Base-by-base conservation (phyloP, 1,140 invertebrate species). In the Calycopis cecrops region DNA sequence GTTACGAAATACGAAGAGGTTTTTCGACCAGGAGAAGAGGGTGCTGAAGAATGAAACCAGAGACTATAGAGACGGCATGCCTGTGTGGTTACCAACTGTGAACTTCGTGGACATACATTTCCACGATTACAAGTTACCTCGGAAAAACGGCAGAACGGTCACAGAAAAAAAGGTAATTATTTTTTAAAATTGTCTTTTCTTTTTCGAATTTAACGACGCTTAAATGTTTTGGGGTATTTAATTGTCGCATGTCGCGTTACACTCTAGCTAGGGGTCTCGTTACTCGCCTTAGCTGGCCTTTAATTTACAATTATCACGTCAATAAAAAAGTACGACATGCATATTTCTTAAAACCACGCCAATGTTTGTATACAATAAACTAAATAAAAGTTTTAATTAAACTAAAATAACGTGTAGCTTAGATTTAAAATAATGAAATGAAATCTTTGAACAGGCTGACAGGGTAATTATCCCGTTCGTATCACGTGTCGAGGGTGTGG, bases 391-490 rank as follows among this genome's bases (percentile, higher is more conserved):
- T 28, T 28, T 28, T 28, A 3, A 28, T 3, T 28, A 28, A 14
- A 42, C 38, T 50, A 40, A 40, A 35, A 18, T 44, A 44, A 47
- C n/a, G 40, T 10, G 18, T 42, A 12, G 10, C 14, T 52, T 42
- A 17, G 21, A 53, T 53, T 53, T 53, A 44, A 42, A 33, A 28
- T 44, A 33, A 42, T 53, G 38, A 44, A 33, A 42, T 53, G 38
- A 44, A 44, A 53, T 59, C 71, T 72, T 73, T 66, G 64, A 71
- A 65, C 62, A 71, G 51, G 63, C 73, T 79, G 79, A 81, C 79
- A 77, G 73, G 66, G 63, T 82, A 82, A 81, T 85, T 82, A 77
- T 76, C n/a, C n/a, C n/a, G n/a, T n/a, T n/a, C 73, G 73, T 65
- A 75, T 63, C 64, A 63, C 62, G 65, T 63, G 67, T 69, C 54